Conservation (phyloP, 1,140 invertebrate species). For the Drosophila parabipectinata region DNA sequence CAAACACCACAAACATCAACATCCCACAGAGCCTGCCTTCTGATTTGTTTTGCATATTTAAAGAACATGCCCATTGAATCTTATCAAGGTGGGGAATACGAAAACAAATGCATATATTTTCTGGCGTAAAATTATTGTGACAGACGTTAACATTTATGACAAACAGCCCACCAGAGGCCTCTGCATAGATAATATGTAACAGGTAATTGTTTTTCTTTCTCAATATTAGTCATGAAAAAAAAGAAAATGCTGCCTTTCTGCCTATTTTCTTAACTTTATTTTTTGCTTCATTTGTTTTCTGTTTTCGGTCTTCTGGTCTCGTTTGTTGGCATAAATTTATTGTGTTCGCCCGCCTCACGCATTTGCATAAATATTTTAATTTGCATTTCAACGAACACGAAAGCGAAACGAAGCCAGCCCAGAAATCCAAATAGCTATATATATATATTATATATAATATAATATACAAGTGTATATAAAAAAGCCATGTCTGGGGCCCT, state of each 20-base stretch:
- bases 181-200: conserved; percentile 55
- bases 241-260: neutral
- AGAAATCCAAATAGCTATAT: conserved; percentile 11
- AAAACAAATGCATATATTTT: conserved; percentile 23
- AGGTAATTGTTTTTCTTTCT: conserved; percentile 68
- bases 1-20: neutral
- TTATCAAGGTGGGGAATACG: neutral
- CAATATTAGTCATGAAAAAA: neutral
- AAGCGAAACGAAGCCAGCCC: conserved; percentile 35
- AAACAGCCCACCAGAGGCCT: conserved; percentile 17
- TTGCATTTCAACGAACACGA: conserved; percentile 76
- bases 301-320: conserved; percentile 18
- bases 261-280: conserved; percentile 35
- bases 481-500: neutral
- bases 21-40: conserved; percentile 16
- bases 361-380: conserved; percentile 82
- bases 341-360: conserved; percentile 58
- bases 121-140: conserved; percentile 64
- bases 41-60: conserved; percentile 30
- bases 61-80: neutral
- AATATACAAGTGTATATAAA: no score
- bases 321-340: conserved; percentile 75
- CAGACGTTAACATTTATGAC: conserved; percentile 74
- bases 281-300: conserved; percentile 49
- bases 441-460: conserved; percentile 17